A percentile compares a stretch with the other conserved stretches of the same genome.
These are phyloP conservation scores for Syngnathus rostellatus DNA, from an alignment of 2,797 vertebrate species.

Conservation along the genomic window DNA sequence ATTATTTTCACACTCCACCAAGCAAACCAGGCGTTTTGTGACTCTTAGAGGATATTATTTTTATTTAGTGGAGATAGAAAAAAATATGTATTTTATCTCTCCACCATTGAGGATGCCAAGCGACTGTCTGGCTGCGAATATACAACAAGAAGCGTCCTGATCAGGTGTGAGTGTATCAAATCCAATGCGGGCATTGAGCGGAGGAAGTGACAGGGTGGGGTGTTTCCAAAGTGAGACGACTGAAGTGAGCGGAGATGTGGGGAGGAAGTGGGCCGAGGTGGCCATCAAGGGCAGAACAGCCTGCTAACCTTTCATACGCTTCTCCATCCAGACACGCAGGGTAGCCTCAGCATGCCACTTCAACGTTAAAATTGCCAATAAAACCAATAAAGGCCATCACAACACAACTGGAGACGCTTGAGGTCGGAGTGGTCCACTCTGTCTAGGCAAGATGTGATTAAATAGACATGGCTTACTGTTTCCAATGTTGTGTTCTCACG, in stretches of 20 bases:
- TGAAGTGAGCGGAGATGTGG: constrained; percentile 5
- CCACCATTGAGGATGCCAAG: constrained; percentile 18
- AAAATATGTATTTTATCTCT: not conserved
- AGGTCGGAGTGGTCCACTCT: too few species aligned
- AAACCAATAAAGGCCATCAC: not conserved
- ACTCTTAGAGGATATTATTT: not conserved
- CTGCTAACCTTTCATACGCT: constrained; percentile 57
- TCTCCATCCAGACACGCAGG: constrained; percentile 26
- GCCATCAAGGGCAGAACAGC: constrained; percentile 54
- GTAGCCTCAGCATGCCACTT: not conserved
- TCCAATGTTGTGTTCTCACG: too few species aligned
- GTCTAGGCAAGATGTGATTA: too few species aligned
- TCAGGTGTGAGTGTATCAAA: constrained; percentile 31
- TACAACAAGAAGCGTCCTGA: constrained; percentile 26
- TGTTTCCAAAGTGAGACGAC: constrained; percentile 38
- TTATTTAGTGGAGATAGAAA: not conserved
- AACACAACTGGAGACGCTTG: not conserved
- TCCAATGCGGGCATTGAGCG: constrained; percentile 25
- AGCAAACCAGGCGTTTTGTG: too few species aligned
- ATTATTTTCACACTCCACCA: too few species aligned
- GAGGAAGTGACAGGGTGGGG: constrained; percentile 24
- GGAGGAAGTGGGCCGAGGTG: constrained; percentile 44
- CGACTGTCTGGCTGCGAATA: constrained; percentile 15
- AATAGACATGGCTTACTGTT: too few species aligned
- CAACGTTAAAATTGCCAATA: not conserved